These are phyloP conservation scores for Sarcophaga bullata DNA, from an alignment of 1,140 invertebrate genomes.

Conservation along the genomic window DNA sequence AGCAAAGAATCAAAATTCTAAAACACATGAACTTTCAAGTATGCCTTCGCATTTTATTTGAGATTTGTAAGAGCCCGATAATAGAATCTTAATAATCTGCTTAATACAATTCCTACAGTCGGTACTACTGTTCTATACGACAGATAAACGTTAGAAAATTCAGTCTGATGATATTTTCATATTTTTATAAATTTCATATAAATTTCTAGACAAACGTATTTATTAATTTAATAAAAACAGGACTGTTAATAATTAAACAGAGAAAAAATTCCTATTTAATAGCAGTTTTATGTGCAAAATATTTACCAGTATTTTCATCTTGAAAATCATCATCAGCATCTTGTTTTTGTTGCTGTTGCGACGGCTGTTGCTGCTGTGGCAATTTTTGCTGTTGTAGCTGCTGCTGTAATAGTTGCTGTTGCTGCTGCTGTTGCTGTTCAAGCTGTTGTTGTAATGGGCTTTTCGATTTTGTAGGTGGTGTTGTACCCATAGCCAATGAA, in stretches of 20 bases:
- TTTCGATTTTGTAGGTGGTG: slow-evolving; percentile 59
- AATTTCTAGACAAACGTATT: too few relatives aligned
- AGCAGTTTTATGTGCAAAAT: background rate
- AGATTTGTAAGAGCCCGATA: too few relatives aligned
- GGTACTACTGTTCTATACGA: too few relatives aligned
- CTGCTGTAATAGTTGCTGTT: slow-evolving; percentile 56
- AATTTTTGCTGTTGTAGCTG: slow-evolving; percentile 48
- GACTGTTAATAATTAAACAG: background rate
- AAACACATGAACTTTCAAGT: too few relatives aligned
- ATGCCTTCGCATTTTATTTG: too few relatives aligned
- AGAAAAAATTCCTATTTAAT: background rate
- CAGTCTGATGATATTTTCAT: too few relatives aligned
- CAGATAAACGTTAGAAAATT: too few relatives aligned
- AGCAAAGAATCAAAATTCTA: too few relatives aligned
- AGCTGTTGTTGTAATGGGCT: slow-evolving; percentile 61
- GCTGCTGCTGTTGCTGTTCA: slow-evolving; percentile 53
- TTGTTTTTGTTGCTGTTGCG: background rate
- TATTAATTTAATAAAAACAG: too few relatives aligned
- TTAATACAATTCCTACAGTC: too few relatives aligned
- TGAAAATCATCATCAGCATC: slow-evolving; percentile 49
- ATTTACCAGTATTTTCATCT: slow-evolving; percentile 57
- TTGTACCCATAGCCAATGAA: slow-evolving; percentile 49
- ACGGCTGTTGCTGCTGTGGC: slow-evolving; percentile 50
- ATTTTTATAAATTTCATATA: too few relatives aligned
- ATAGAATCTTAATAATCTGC: too few relatives aligned